phyloP scores from a whole-genome alignment of 1,140 invertebrate species.

The Calosoma granatense region DNA sequence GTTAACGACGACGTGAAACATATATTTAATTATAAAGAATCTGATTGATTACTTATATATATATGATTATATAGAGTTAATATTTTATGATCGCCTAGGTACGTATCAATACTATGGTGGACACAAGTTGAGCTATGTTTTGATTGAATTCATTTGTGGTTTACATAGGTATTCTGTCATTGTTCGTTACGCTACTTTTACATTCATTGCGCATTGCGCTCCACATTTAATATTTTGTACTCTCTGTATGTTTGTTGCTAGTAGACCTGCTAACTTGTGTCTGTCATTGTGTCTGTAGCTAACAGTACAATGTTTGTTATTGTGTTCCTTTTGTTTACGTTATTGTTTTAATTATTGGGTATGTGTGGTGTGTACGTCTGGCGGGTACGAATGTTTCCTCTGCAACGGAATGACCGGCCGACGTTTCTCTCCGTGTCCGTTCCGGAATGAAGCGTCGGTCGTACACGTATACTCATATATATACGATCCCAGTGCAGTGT shows the following conservation, averaged over 20 bases:
- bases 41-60: conserved; percentile 14
- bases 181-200: conserved; percentile 15
- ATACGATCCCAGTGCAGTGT: too few species aligned
- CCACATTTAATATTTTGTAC: conserved; percentile 8
- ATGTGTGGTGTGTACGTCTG: not conserved
- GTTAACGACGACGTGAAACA: too few species aligned
- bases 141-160: not conserved
- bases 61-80: conserved; percentile 15
- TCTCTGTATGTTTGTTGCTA: conserved; percentile 25
- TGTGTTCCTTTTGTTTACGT: conserved; percentile 21
- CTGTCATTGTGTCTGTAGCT: conserved; percentile 34
- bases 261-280: conserved; percentile 33
- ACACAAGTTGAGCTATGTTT: conserved; percentile 42
- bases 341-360: conserved; percentile 18
- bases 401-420: not conserved
- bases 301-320: conserved; percentile 29
- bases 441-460: too few species aligned
- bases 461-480: too few species aligned
- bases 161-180: conserved; percentile 13
- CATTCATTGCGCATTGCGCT: not conserved
- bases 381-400: too few species aligned
- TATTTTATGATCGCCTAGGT: conserved; percentile 23
- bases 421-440: too few species aligned
- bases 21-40: too few species aligned
- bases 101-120: conserved; percentile 37